Percentiles rank a stretch among this genome's conserved stretches.
These are phyloP conservation scores for Epizoanthus scotinus DNA, from an alignment of 92 coral and sea anemone genomes.

Conservation along the genomic window DNA sequence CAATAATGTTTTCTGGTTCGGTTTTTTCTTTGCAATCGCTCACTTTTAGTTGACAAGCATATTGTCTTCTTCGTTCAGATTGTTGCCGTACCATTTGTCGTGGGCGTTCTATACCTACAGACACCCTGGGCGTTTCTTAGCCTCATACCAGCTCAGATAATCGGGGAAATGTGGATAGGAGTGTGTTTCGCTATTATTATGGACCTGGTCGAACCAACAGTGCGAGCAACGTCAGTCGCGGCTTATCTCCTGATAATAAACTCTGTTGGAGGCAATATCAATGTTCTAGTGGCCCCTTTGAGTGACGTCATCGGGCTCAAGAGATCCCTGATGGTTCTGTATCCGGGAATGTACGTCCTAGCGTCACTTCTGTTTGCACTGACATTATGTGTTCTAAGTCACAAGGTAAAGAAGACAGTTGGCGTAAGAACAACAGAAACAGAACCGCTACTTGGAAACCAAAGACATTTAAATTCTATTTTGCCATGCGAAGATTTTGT, in stretches of 20 bases:
- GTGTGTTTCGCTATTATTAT: slow-evolving; percentile 15
- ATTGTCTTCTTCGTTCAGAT: slow-evolving; percentile 3
- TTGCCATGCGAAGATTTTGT: not conserved
- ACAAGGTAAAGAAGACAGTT: not conserved
- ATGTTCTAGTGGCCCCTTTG: slow-evolving; percentile 18
- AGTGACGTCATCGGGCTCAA: slow-evolving; percentile 12
- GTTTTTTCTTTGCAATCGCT: too few species aligned
- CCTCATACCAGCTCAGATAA: not conserved
- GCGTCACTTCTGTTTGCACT: slow-evolving; percentile 7
- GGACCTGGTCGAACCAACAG: slow-evolving; percentile 14
- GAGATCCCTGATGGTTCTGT: not conserved
- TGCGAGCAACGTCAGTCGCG: slow-evolving; percentile 33
- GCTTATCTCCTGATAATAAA: slow-evolving; percentile 17
- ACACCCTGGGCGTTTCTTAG: slow-evolving; percentile 28
- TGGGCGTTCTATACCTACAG: slow-evolving; percentile 12
- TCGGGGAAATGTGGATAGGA: slow-evolving; percentile 38
- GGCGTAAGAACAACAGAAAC: not conserved
- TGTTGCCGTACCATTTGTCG: slow-evolving; percentile 9
- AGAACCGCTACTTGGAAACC: not conserved
- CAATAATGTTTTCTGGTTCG: too few species aligned
- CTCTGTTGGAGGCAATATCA: slow-evolving; percentile 40
- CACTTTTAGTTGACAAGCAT: too few species aligned
- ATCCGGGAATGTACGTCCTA: slow-evolving; percentile 28
- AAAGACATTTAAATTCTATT: not conserved
- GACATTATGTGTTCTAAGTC: not conserved